Evolutionary conservation across 2,888 invertebrate species (phyloP), one percentile per base, ranked within the genome.

Genomic region (Leistus spinibarbis): DNA sequence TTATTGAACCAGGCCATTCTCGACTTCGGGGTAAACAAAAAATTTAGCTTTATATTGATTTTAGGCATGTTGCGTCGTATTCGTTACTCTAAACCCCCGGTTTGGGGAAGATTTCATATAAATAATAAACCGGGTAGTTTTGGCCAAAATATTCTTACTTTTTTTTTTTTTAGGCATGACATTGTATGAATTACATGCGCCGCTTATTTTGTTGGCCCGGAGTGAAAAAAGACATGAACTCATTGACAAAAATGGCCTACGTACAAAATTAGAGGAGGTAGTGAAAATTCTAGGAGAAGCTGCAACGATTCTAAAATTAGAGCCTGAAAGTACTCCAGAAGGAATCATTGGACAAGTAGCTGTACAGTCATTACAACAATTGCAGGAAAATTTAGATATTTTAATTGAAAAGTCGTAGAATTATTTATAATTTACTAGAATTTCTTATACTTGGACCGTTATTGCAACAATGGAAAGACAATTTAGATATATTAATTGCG

Each of bases 101-200:
- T n/a, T n/a, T n/a, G n/a, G n/a, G n/a, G n/a, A n/a, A n/a, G n/a
- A n/a, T n/a, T n/a, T n/a, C n/a, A n/a, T n/a, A n/a, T n/a, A n/a
- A n/a, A n/a, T n/a, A n/a, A n/a, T n/a, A n/a, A n/a, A n/a, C n/a
- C n/a, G n/a, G n/a, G n/a, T n/a, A n/a, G n/a, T n/a, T n/a, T n/a
- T n/a, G n/a, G n/a, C n/a, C n/a, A 3, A 17, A 22, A 19, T 60
- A 60, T 20, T 57, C 13, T 17, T 70, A 62, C 60, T 72, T 64
- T 63, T 76, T 69, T 57, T 69, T 66, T 10, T 80, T 81, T 0
- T 82, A 90, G 94, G 93, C 10, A 90, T 93, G 87, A 90, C 92
- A 80, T 83, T 95, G 22, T 95, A 95, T 82, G 95, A 96, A 83
- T 85, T 95, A 13, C 95, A 95, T 81, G 93, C 92, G 0, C 94